Evolutionary conservation across 1,140 invertebrate species (phyloP), one percentile per base, ranked within the genome.

Genomic region (Ceratitis capitata): DNA sequence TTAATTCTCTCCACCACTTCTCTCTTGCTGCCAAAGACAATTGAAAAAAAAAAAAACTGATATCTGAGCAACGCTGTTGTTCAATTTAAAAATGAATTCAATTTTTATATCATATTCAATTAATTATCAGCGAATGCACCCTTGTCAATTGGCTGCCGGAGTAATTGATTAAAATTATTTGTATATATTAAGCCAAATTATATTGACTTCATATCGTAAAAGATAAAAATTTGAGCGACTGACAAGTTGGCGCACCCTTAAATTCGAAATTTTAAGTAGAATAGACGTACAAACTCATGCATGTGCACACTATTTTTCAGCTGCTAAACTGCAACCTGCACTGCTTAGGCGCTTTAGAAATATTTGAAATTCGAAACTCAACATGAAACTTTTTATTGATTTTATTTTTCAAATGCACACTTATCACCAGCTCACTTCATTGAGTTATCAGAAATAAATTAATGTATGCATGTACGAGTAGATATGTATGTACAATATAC

Each of bases 131-230:
- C 29, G 39, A 69, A 69, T 69, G 19, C 1, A 39, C 35, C 64
- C 64, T 35, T 35, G 29, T 23, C 58, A 64, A 29, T 23, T 12
- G 29, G 0, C 23, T n/a, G 32, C 64, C 35, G 14, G 35, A 42
- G 64, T 69, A 69, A 69, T 35, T 69, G 64, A 69, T 69, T 69
- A 39, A 69, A n/a, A 56, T 23, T 69, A 69, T n/a, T n/a, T n/a
- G n/a, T n/a, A n/a, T 69, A 39, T 35, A 69, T 69, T 69, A 12
- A 39, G 35, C 35, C n/a, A n/a, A n/a, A n/a, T 19, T 42, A 26
- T 69, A 39, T 69, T 39, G 61, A 29, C 61, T 19, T 29, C 61
- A 16, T 69, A 19, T 19, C 61, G n/a, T 14, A 56, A 4, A 42
- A 69, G 5, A 69, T 42, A 23, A 69, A 5, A 42, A 69, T 39